Conservation (phyloP, 2,888 invertebrate genomes). For the Plagodis dolabraria region DNA sequence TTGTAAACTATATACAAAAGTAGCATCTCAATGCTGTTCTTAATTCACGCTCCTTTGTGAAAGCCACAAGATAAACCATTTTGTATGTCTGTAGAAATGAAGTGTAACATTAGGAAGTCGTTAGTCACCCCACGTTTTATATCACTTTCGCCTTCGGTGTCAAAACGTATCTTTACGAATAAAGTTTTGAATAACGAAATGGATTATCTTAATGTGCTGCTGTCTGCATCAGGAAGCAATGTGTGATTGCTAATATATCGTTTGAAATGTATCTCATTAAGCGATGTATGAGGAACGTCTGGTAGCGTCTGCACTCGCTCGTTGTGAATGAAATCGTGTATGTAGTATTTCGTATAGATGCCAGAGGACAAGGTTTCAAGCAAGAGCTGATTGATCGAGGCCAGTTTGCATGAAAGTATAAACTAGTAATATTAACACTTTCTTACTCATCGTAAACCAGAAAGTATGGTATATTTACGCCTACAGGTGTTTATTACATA, state of each 20-base stretch:
- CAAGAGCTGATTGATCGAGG: constrained; percentile 39
- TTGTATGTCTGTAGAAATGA: constrained; percentile 31
- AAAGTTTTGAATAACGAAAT: constrained; percentile 28
- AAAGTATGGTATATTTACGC: constrained; percentile 11
- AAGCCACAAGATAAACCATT: constrained; percentile 24
- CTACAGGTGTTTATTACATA: constrained; percentile 6
- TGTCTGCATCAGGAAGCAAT: constrained; percentile 31
- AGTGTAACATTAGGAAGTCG: constrained; percentile 38
- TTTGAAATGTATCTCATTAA: constrained; percentile 23
- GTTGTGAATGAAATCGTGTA: constrained; percentile 43
- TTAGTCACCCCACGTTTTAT: constrained; percentile 34
- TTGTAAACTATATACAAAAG: constrained; percentile 32
- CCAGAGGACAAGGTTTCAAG: constrained; percentile 39
- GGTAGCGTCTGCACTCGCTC: constrained; percentile 21
- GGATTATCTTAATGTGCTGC: constrained; percentile 30
- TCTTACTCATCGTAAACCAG: constrained; percentile 25
- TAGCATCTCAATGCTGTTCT: constrained; percentile 36
- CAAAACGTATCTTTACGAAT: constrained; percentile 28
- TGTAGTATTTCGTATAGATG: constrained; percentile 28
- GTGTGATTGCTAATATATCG: constrained; percentile 30
- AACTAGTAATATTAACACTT: constrained; percentile 31
- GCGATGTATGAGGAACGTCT: constrained; percentile 23
- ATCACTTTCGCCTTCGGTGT: constrained; percentile 31
- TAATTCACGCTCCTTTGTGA: constrained; percentile 36
- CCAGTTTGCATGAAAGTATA: constrained; percentile 31